Evolutionary conservation across 2,797 vertebrate genomes (phyloP).

Genomic region (Ptychadena robeensis): DNA sequence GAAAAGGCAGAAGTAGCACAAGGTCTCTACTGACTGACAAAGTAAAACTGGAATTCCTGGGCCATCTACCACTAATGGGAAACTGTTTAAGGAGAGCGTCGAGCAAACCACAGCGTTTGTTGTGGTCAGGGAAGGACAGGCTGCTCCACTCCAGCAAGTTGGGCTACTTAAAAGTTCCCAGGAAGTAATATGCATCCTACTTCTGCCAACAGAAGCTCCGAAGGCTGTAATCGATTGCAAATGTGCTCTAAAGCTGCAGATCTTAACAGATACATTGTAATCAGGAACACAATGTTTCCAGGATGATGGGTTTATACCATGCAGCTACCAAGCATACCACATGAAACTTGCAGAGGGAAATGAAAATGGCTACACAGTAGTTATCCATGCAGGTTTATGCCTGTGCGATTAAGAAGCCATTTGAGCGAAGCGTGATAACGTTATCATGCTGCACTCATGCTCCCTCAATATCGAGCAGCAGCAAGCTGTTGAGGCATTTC

Average conservation of each 20-base stretch:
- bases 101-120: constrained; percentile 88
- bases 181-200: constrained; percentile 68
- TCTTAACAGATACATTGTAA: constrained; percentile 42
- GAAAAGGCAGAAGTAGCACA: neutral
- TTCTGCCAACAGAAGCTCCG: constrained; percentile 71
- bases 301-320: neutral
- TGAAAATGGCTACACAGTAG: no score
- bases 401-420: no score
- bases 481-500: no score
- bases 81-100: constrained; percentile 84
- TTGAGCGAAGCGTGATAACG: no score
- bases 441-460: no score
- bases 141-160: constrained; percentile 76
- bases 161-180: constrained; percentile 65
- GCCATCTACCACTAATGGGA: constrained; percentile 79
- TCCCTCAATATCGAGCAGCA: no score
- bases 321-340: neutral
- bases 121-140: constrained; percentile 88
- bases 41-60: neutral
- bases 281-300: neutral
- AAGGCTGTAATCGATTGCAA: constrained; percentile 72
- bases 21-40: neutral
- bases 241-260: constrained; percentile 56
- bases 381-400: no score
- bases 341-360: no score